phyloP scores from a whole-genome alignment of 2,113 vertebrate species.

The Halcyon senegalensis region DNA sequence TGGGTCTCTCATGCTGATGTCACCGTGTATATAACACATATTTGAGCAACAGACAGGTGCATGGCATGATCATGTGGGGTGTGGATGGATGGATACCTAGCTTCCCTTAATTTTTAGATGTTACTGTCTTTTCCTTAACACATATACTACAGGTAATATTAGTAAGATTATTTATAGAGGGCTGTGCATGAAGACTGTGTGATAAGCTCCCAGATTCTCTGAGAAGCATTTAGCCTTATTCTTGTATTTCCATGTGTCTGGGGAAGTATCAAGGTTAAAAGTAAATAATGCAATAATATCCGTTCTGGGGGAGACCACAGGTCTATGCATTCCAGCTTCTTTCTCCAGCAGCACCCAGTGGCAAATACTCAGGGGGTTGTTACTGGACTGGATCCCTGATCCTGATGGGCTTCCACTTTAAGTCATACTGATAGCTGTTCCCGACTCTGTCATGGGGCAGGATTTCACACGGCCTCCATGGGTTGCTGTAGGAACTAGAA shows the following conservation, averaged over 20 bases:
- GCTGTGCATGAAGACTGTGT: neutral
- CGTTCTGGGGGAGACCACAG: neutral
- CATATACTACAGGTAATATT: neutral
- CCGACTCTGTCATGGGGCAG: neutral
- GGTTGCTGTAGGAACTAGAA: neutral
- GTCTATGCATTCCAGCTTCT: neutral
- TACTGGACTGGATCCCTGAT: neutral
- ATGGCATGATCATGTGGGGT: neutral
- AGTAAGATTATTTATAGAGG: neutral
- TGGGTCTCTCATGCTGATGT: constrained; percentile 4
- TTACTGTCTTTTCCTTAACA: neutral
- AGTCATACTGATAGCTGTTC: rapidly evolving
- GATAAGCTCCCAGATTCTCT: neutral
- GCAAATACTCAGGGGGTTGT: neutral
- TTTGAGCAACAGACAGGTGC: neutral
- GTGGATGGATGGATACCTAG: neutral
- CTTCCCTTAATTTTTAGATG: neutral
- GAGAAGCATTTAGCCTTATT: neutral
- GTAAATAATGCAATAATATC: neutral
- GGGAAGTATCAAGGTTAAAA: neutral
- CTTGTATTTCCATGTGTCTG: neutral
- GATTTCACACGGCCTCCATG: neutral
- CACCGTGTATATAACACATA: neutral
- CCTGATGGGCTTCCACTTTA: neutral
- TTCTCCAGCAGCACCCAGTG: neutral